These are phyloP conservation scores for Chrysopilus asiliformis DNA, from an alignment of 2,888 invertebrate species.

Conservation along the genomic window DNA sequence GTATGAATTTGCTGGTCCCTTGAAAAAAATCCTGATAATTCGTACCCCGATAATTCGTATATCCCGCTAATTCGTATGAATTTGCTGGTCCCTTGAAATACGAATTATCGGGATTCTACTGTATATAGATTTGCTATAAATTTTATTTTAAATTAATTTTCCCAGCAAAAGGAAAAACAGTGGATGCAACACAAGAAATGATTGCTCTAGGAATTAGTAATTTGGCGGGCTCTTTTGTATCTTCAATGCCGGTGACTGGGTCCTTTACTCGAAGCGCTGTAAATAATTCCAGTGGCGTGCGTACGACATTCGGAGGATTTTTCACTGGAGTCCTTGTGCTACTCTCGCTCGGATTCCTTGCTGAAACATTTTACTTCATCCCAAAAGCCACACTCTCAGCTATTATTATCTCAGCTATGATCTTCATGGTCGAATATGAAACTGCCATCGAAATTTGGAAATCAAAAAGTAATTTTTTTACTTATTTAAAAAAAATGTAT, in stretches of 20 bases:
- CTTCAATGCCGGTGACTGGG: constrained; percentile 76
- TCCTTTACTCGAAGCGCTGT: constrained; percentile 81
- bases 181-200: constrained; percentile 86
- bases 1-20: too few species aligned
- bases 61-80: too few species aligned
- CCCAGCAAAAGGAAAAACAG: constrained; percentile 55
- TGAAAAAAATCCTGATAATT: too few species aligned
- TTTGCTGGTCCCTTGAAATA: too few species aligned
- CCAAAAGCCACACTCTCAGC: constrained; percentile 76
- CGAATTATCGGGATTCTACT: too few species aligned
- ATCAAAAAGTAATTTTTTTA: constrained; percentile 56
- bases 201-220: constrained; percentile 73
- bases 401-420: constrained; percentile 81
- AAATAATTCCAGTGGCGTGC: constrained; percentile 80
- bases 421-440: constrained; percentile 62
- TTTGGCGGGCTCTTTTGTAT: constrained; percentile 63
- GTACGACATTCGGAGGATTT: constrained; percentile 67
- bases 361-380: constrained; percentile 70
- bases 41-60: too few species aligned
- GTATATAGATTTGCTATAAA: too few species aligned
- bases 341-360: constrained; percentile 62
- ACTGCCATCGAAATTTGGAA: constrained; percentile 59
- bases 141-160: constrained; percentile 13
- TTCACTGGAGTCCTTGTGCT: constrained; percentile 65
- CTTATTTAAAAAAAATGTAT: too few species aligned